Conservation (phyloP, 2,797 vertebrate genomes). For the Eutrigla gurnardus region DNA sequence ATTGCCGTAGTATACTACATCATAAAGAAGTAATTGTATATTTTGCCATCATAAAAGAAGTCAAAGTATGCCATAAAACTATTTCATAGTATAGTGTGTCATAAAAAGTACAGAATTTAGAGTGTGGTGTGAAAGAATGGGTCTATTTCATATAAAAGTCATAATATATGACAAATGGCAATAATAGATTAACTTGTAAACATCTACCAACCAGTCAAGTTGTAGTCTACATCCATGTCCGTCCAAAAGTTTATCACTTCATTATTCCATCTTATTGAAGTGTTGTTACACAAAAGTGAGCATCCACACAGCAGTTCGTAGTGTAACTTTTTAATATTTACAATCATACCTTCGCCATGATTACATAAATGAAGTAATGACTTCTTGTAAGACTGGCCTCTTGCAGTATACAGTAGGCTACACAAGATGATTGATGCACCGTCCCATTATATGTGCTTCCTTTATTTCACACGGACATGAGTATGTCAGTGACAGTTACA, state of each 20-base stretch:
- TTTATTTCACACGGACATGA: slow-evolving; percentile 35
- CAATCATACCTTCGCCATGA: slow-evolving; percentile 65
- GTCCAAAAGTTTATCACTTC: no score
- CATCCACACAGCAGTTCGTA: slow-evolving; percentile 24
- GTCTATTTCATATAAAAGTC: no score
- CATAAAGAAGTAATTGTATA: no score
- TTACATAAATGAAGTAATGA: slow-evolving; percentile 54
- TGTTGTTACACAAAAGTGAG: slow-evolving; percentile 13
- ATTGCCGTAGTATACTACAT: no score
- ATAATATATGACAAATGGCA: no score
- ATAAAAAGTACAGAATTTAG: neutral
- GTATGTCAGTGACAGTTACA: slow-evolving; percentile 27
- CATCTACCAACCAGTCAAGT: no score
- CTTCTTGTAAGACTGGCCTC: slow-evolving; percentile 43
- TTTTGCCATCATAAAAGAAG: no score
- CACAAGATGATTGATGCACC: slow-evolving; percentile 33
- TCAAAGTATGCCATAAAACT: no score
- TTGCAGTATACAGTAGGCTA: slow-evolving; percentile 33
- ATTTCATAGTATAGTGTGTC: no score
- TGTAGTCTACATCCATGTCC: no score
- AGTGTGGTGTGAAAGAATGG: neutral
- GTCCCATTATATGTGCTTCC: slow-evolving; percentile 47
- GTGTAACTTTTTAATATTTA: slow-evolving; percentile 72
- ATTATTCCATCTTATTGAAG: no score
- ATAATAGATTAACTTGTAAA: no score